Base-by-base conservation (phyloP, 30 jellyfish, hydroid and myxozoan species). In the Aurelia sp. region DNA sequence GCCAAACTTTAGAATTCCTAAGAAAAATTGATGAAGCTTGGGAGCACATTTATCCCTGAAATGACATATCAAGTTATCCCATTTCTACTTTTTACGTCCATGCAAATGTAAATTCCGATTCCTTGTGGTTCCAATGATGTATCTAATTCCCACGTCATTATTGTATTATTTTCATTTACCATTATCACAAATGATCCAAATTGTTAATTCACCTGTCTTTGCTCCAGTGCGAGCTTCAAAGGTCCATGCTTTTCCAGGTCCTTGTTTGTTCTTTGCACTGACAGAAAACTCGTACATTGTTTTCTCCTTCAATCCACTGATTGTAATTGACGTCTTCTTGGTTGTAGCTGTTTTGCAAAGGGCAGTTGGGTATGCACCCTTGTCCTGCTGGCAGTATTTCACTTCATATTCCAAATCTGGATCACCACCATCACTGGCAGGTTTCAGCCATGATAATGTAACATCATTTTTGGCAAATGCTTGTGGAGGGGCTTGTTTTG, bases 381-480 rank as follows among this genome's bases (percentile, higher is more conserved):
- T 35, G 10, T 55, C 86, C 18, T 27, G 50, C 27, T 71, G 13
- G 27, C 91, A 81, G 22, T 66, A 67, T 12, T 51, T 19, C 67
- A 81, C 91, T 15, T 8, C 52, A 71, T 81, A 81, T 52, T 18
- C 57, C 58, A 81, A 52, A 12, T 41, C 6, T 53, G 75, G n/a
- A 73, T 81, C 91, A 37, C 79, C 80, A 47, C 91, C 77, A n/a
- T 71, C 77, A 53, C 4, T 11, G 16, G 82, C 79, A 11, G 91
- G 91, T 41, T 73, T 73, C 19, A 22, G 53, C 91, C 91, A 81
- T 10, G 60, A 13, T 16, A 75, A 51, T n/a, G 58, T 23, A 13
- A 64, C 72, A 22, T 27, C 86, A 11, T 12, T 30, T 4, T 64
- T 64, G 40, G 44, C 62, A 16, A 75, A 75, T 2, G 30, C 2